Base-by-base conservation (phyloP, 2,888 invertebrate genomes). In the Calliopum simillimum region DNA sequence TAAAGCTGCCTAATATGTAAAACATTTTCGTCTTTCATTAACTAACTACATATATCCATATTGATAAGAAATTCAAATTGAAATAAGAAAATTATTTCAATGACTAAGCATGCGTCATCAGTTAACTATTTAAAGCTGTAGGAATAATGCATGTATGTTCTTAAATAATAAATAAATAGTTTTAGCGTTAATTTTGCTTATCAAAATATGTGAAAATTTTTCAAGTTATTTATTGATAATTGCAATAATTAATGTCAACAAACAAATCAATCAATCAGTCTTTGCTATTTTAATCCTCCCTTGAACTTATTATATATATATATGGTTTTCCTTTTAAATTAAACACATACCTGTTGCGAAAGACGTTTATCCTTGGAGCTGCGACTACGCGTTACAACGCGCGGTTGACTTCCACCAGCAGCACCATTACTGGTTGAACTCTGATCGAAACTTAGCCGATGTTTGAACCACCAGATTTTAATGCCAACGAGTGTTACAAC, bases 391-490 rank as follows among this genome's bases (percentile, higher is more conserved):
- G 71, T 59, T 21, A 73, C 68, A 3, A 71, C 49, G 21, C 75
- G 71, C 62, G 70, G n/a, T n/a, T 33, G 71, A 65, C 73, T 53
- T 8, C 72, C 76, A 59, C 67, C 71, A 11, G 74, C 74, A 5
- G 75, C 73, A 41, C 65, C 76, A 69, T 75, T 76, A 51, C 75
- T 73, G 23, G 71, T 74, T 23, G 74, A 71, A 33, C 74, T 70
- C 41, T 76, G 78, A 46, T 83, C 80, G 65, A 85, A 84, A 56
- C 76, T 79, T 21, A 85, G 77, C 13, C 87, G 84, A 33, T 87
- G 88, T 59, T 87, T 85, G 78, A 89, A 89, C 82, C 88, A 87
- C 79, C 86, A 87, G 16, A 88, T 79, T 75, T 87, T 87, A 21
- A 88, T 85, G 59, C 87, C 87, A 68, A 87, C 70, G 70, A 86